These are phyloP conservation scores for Hippocampus mohnikei DNA, from an alignment of 2,113 vertebrate genomes.

Conservation along the genomic window DNA sequence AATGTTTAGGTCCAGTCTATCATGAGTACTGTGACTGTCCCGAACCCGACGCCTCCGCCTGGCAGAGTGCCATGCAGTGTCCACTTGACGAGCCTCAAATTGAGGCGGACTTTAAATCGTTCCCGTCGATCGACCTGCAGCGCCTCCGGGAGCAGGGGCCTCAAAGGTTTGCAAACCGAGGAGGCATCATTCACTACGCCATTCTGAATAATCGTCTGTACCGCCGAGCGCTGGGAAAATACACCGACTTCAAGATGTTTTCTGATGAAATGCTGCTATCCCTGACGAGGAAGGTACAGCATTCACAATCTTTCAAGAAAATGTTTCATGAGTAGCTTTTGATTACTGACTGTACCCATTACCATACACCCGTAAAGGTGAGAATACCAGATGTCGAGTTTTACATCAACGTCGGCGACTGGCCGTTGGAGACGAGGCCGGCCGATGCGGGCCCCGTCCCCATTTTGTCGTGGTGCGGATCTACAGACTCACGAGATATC, in stretches of 20 bases:
- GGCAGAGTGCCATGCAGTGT: slow-evolving; percentile 78
- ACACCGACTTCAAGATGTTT: slow-evolving; percentile 98
- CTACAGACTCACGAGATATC: slow-evolving; percentile 82
- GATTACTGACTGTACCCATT: too few relatives aligned
- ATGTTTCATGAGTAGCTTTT: neutral
- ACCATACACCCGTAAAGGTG: slow-evolving; percentile 68
- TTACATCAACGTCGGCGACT: slow-evolving; percentile 91
- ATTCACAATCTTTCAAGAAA: neutral
- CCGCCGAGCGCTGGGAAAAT: slow-evolving; percentile 84
- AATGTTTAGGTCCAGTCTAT: slow-evolving; percentile 79
- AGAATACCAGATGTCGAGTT: slow-evolving; percentile 85
- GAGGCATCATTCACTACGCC: slow-evolving; percentile 87
- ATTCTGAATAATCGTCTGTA: slow-evolving; percentile 81
- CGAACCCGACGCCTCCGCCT: slow-evolving; percentile 69
- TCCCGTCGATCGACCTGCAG: slow-evolving; percentile 81
- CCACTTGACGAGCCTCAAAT: slow-evolving; percentile 80
- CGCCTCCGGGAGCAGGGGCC: slow-evolving; percentile 81
- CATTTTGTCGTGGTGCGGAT: slow-evolving; percentile 91
- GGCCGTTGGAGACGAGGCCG: slow-evolving; percentile 83
- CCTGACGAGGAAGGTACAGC: slow-evolving; percentile 81
- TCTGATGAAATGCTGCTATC: slow-evolving; percentile 91
- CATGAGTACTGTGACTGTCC: slow-evolving; percentile 90
- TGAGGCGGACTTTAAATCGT: slow-evolving; percentile 77
- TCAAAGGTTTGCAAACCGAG: slow-evolving; percentile 76
- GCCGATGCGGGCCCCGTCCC: slow-evolving; percentile 76